A percentile compares a stretch with the other conserved stretches of the same genome.
phyloP scores from a whole-genome alignment of 2,888 invertebrate genomes.

The Eulithis testata region DNA sequence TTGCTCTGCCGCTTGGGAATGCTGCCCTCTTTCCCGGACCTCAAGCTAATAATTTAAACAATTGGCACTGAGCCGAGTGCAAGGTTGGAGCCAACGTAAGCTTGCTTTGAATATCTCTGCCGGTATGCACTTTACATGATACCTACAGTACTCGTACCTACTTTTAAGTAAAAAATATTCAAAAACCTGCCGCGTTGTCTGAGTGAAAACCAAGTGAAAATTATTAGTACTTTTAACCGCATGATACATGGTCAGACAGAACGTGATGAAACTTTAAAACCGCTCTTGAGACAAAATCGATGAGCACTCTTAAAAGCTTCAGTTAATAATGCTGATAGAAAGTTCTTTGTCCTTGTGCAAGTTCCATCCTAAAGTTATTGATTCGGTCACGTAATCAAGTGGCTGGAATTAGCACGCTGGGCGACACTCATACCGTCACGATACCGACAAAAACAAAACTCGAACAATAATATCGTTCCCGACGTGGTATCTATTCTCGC shows the following conservation, averaged over 20 bases:
- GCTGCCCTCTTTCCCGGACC: conserved; percentile 22
- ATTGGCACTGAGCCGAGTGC: conserved; percentile 53
- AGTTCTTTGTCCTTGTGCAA: conserved; percentile 1
- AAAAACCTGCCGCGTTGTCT: too few species aligned
- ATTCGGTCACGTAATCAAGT: conserved; percentile 15
- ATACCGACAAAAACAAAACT: too few species aligned
- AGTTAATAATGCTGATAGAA: not conserved
- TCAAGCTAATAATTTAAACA: conserved; percentile 49
- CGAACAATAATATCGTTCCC: too few species aligned
- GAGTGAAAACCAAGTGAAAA: too few species aligned
- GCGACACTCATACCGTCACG: too few species aligned
- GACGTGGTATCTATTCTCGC: too few species aligned
- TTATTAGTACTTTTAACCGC: not conserved
- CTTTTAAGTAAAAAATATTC: too few species aligned
- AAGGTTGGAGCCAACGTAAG: conserved; percentile 44
- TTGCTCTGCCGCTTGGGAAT: conserved; percentile 15
- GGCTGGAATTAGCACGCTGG: not conserved
- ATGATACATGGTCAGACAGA: not conserved
- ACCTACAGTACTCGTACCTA: not conserved
- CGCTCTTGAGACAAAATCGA: not conserved
- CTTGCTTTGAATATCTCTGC: conserved; percentile 46
- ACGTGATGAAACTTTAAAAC: not conserved
- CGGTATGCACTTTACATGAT: conserved; percentile 7
- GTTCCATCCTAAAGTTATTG: conserved; percentile 10
- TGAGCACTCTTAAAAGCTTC: conserved; percentile 1